phyloP scores from a whole-genome alignment of 64 coral and sea anemone genomes.

The Actinia tenebrosa region DNA sequence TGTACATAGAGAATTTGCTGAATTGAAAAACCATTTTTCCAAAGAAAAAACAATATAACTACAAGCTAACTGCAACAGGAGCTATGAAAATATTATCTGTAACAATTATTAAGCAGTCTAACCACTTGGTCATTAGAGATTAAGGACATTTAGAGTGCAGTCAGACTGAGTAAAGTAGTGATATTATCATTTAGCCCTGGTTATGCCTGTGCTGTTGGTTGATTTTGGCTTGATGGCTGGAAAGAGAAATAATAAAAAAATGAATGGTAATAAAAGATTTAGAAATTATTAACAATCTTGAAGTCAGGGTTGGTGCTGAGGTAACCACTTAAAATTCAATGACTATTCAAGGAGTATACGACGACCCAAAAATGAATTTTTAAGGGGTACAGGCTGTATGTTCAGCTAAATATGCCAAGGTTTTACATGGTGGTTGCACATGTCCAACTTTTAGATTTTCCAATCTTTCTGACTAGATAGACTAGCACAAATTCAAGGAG shows the following conservation, averaged over 20 bases:
- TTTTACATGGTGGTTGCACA: too few relatives aligned
- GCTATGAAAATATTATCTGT: not conserved
- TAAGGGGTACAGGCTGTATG: too few relatives aligned
- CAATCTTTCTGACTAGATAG: too few relatives aligned
- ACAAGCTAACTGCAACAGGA: slow-evolving; percentile 17
- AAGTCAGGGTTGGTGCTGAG: too few relatives aligned
- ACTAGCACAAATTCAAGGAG: too few relatives aligned
- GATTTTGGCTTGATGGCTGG: slow-evolving; percentile 4
- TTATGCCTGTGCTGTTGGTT: slow-evolving; percentile 35
- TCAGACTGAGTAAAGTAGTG: not conserved
- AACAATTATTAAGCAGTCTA: not conserved
- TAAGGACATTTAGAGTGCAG: not conserved
- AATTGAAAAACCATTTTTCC: not conserved
- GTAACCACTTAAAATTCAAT: too few relatives aligned
- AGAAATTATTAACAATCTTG: too few relatives aligned
- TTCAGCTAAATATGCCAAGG: too few relatives aligned
- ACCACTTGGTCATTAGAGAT: not conserved
- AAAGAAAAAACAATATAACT: not conserved
- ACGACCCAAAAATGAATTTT: too few relatives aligned
- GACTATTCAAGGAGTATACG: too few relatives aligned
- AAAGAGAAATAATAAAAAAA: not conserved
- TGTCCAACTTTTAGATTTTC: too few relatives aligned
- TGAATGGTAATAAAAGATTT: too few relatives aligned
- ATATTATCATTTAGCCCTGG: not conserved
- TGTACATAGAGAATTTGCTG: not conserved